These are phyloP conservation scores for Pelobates fuscus DNA, from an alignment of 2,113 vertebrate genomes.

Conservation along the genomic window DNA sequence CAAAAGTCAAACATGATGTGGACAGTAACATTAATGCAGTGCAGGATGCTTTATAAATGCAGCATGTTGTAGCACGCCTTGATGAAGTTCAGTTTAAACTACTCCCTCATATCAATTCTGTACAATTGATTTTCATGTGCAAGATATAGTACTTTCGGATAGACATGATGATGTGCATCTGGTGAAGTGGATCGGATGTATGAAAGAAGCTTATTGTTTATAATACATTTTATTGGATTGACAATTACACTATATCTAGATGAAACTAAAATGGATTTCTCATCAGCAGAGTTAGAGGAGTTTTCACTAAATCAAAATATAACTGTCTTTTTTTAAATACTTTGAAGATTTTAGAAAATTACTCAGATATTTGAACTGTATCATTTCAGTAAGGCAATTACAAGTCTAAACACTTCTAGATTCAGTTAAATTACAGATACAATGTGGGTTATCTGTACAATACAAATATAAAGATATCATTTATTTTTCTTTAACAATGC, in stretches of 20 bases:
- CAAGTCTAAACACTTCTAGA: no score
- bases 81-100: not conserved
- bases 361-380: no score
- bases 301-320: not conserved
- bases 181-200: not conserved
- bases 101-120: conserved; percentile 14
- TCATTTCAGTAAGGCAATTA: no score
- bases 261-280: conserved; percentile 17
- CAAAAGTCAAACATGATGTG: no score
- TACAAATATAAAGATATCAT: no score
- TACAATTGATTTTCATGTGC: conserved; percentile 48
- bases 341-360: no score
- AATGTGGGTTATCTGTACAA: no score
- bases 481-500: not conserved
- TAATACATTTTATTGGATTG: conserved; percentile 12
- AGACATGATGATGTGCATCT: not conserved
- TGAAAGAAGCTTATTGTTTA: not conserved
- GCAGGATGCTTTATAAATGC: not conserved
- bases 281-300: not conserved
- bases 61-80: not conserved
- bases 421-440: no score
- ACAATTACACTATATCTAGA: conserved; percentile 8
- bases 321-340: no score
- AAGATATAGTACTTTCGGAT: conserved; percentile 45
- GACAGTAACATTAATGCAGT: no score